Evolutionary conservation across 2,888 invertebrate genomes (phyloP).

Genomic region (Eupithecia vulgata): DNA sequence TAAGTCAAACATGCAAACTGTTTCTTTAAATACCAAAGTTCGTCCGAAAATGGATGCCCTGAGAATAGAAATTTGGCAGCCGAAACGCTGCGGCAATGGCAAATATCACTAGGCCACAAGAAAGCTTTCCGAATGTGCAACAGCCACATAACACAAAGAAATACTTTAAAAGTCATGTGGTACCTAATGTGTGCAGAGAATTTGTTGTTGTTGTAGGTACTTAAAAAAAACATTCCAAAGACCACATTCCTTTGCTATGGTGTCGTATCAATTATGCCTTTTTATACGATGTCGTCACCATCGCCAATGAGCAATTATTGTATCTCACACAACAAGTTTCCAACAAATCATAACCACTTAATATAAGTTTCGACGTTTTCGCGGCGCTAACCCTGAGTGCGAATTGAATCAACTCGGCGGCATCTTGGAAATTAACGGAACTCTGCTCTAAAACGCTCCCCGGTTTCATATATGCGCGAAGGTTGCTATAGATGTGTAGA

Average conservation of each 20-base stretch:
- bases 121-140: constrained; percentile 58
- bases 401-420: constrained; percentile 49
- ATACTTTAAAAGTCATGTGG: background rate
- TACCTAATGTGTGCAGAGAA: background rate
- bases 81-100: constrained; percentile 56
- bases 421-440: constrained; percentile 48
- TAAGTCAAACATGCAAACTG: constrained; percentile 15
- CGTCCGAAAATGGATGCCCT: constrained; percentile 65
- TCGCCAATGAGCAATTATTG: constrained; percentile 40
- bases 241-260: constrained; percentile 19
- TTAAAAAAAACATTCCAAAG: constrained; percentile 7
- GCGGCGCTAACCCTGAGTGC: constrained; percentile 45
- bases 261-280: constrained; percentile 51
- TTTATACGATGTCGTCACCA: constrained; percentile 49
- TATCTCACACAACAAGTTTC: constrained; percentile 42
- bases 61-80: constrained; percentile 73
- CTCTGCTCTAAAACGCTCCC: constrained; percentile 46
- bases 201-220: background rate
- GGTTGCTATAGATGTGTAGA: constrained; percentile 39
- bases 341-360: constrained; percentile 42
- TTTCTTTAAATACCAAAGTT: constrained; percentile 64
- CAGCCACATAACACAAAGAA: constrained; percentile 4
- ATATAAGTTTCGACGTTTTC: constrained; percentile 43
- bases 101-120: constrained; percentile 78
- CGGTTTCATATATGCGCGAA: constrained; percentile 52